Evolutionary conservation across 2,113 vertebrate species (phyloP).

Genomic region (Cnemophilus loriae): DNA sequence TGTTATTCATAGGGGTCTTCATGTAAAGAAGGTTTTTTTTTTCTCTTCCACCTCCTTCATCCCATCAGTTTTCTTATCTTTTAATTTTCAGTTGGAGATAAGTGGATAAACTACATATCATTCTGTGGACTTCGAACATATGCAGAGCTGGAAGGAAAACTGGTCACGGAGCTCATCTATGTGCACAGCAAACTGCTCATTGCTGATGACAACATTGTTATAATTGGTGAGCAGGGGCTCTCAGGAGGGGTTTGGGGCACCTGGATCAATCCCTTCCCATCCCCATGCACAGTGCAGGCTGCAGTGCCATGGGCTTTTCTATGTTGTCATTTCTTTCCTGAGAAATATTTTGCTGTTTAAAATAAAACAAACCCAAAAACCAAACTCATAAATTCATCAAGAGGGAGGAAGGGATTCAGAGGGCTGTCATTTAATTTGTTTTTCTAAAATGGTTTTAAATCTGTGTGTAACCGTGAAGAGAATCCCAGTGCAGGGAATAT

Average conservation of each 20-base stretch:
- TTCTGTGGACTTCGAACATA: conserved; percentile 92
- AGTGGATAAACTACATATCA: conserved; percentile 97
- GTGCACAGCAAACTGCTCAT: conserved; percentile 98
- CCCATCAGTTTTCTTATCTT: neutral
- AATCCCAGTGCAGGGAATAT: conserved; percentile 25
- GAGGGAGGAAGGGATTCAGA: neutral
- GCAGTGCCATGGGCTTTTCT: neutral
- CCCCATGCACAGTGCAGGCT: neutral
- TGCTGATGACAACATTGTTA: conserved; percentile 92
- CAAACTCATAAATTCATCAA: neutral
- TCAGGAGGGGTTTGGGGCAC: neutral
- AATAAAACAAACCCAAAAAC: neutral
- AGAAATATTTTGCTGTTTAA: neutral
- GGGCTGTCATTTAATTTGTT: conserved; percentile 12
- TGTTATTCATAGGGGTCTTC: neutral
- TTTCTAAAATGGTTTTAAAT: neutral
- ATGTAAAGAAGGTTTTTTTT: neutral
- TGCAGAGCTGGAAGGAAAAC: conserved; percentile 84
- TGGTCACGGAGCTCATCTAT: conserved; percentile 94
- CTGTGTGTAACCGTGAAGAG: neutral
- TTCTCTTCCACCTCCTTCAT: neutral
- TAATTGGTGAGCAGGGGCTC: conserved; percentile 84
- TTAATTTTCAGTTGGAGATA: conserved; percentile 83
- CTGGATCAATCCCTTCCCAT: neutral
- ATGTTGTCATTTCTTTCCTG: neutral